Evolutionary conservation across 2,888 invertebrate genomes (phyloP).

Genomic region (Lapara coniferarum): DNA sequence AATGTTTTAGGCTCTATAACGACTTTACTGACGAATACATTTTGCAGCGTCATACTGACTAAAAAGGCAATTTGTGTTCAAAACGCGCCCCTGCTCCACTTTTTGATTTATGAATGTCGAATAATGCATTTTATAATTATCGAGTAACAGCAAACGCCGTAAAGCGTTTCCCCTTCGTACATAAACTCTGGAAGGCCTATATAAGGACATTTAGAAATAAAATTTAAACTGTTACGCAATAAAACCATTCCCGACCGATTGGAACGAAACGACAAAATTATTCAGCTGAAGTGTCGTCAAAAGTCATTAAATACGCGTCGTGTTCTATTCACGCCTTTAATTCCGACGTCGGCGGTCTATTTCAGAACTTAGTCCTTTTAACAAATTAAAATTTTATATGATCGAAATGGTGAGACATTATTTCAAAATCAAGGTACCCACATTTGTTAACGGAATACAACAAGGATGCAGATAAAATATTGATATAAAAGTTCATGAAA

Average conservation of each 20-base stretch:
- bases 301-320: constrained; percentile 48
- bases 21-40: constrained; percentile 24
- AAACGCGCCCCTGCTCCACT: constrained; percentile 43
- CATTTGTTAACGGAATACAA: too few species aligned
- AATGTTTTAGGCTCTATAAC: neutral
- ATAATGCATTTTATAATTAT: constrained; percentile 46
- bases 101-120: constrained; percentile 51
- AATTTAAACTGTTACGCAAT: constrained; percentile 44
- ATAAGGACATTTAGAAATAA: constrained; percentile 39
- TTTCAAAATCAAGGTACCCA: neutral
- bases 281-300: constrained; percentile 54
- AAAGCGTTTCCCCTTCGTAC: constrained; percentile 37
- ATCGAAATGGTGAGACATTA: constrained; percentile 7
- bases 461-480: too few species aligned
- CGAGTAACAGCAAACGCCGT: constrained; percentile 31
- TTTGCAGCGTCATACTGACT: constrained; percentile 50
- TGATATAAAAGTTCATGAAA: too few species aligned
- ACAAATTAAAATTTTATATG: constrained; percentile 7
- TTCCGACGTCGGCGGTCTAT: constrained; percentile 46
- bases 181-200: constrained; percentile 28
- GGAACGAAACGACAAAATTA: constrained; percentile 52
- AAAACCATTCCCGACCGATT: constrained; percentile 52
- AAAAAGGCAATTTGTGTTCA: constrained; percentile 45
- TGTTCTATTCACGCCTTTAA: constrained; percentile 43
- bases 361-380: constrained; percentile 35